Base-by-base conservation (phyloP, 2,113 vertebrate genomes). In the Ameiurus melas region DNA sequence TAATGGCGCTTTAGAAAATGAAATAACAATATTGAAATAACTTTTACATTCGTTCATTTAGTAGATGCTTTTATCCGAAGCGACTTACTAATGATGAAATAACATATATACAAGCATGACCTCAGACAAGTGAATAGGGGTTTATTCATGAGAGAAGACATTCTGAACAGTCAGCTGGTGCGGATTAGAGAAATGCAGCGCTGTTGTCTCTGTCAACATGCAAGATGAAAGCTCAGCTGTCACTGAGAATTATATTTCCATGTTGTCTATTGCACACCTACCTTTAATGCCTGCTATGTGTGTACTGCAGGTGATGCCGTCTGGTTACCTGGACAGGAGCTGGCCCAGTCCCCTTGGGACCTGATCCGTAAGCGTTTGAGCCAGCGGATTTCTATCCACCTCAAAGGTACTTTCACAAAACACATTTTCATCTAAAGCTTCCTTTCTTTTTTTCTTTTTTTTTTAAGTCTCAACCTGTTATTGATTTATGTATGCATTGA, bases 271-370 rank as follows among this genome's bases (percentile, higher is more conserved):
- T 78, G 75, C 22, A 51, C 75, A 78, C 43, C 43, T 19, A 6
- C 6, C 0, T 79, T 79, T 55, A 79, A 79, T 55, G 77, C 27
- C 9, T 79, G 47, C 17, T 68, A 3, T 75, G 20, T 87, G 36
- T 86, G 68, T 90, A 57, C 75, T 93, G 51, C 93, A 99, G 98
- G 98, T 92, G 96, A 95, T 57, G 60, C 95, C 13, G 94, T 95
- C 0, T 99, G 97, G 98, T 93, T 95, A 88, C 91, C 93, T 7
- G 95, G 96, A 93, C 97, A 98, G 93, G 95, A 95, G 86, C 96
- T 95, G 89, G 75, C 95, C 7, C 92, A 95, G 14, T 93, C 95
- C 79, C 98, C 97, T 0, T 98, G 98, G 98, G 97, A 98, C 81
- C 96, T 99, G n/a, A 90, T 98, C 93, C 96, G 94, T 85, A 98